A percentile compares a stretch with the other conserved stretches of the same genome.
These are phyloP conservation scores for Drosophila biarmipes DNA, from an alignment of 1,140 invertebrate species.

Conservation along the genomic window DNA sequence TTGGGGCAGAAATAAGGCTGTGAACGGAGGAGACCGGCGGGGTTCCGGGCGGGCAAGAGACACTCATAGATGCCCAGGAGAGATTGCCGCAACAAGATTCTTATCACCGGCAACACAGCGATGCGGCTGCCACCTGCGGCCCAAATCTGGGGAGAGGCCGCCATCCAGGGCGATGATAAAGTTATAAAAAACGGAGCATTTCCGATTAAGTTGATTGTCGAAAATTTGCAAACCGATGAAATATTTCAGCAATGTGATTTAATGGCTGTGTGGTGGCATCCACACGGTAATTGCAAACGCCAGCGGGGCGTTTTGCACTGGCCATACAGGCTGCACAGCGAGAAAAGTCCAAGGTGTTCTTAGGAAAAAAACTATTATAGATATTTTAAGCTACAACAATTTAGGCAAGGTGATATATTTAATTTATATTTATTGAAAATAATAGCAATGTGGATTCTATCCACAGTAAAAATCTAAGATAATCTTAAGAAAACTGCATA, in stretches of 20 bases:
- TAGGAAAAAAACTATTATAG: no score
- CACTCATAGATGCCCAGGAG: slow-evolving; percentile 44
- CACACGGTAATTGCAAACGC: slow-evolving; percentile 69
- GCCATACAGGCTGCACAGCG: slow-evolving; percentile 3
- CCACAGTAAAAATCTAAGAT: no score
- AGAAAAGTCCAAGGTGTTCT: neutral
- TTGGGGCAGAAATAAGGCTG: slow-evolving; percentile 2
- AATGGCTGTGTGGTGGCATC: slow-evolving; percentile 51
- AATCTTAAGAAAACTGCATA: no score
- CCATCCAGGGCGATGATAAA: slow-evolving; percentile 54
- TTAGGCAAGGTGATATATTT: no score
- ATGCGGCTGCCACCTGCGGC: slow-evolving; percentile 12
- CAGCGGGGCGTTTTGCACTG: slow-evolving; percentile 47
- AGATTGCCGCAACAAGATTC: slow-evolving; percentile 45
- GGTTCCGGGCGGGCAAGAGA: slow-evolving; percentile 9
- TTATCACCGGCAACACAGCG: slow-evolving; percentile 33
- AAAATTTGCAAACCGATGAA: slow-evolving; percentile 82
- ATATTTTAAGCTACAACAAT: no score
- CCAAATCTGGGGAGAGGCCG: slow-evolving; percentile 2
- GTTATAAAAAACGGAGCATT: slow-evolving; percentile 74
- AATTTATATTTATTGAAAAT: no score
- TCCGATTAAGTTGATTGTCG: slow-evolving; percentile 69
- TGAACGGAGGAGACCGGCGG: neutral
- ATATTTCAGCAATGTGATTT: slow-evolving; percentile 75
- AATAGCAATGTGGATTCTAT: no score